Evolutionary conservation across 2,113 vertebrate genomes (phyloP), one percentile per base, ranked within the genome.

Genomic region (Salvelinus namaycush): DNA sequence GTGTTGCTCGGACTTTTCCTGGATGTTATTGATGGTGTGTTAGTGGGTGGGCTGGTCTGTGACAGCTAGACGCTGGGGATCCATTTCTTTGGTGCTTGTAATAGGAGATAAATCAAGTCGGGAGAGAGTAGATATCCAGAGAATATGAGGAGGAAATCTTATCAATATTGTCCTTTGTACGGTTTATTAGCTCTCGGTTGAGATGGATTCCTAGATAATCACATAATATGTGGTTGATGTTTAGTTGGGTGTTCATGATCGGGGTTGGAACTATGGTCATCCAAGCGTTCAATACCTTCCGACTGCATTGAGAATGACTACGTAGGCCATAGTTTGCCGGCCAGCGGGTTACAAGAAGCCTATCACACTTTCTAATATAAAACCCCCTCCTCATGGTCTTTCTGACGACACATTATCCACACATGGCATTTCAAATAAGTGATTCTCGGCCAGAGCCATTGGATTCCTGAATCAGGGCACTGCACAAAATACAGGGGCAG

Each of bases 51-150:
- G 66, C 14, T 77, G 75, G n/a, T 44, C 67, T 74, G 82, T 80
- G 75, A 76, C 79, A 75, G 74, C 80, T 70, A 59, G 67, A 27
- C 74, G 51, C 60, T 75, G 72, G 79, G 80, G 71, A 83, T 54
- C 51, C 14, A 54, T 54, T 83, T 74, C 81, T 74, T 81, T 72
- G 70, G 78, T 49, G 68, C 75, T 77, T 81, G 77, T n/a, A 76
- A 81, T 31, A 69, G 16, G 20, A 20, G 31, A 12, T 31, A 69
- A 31, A 27, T 31, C 12, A 16, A 39, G 20, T 16, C 20, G 16
- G 34, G 20, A 31, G 67, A 31, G 18, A 27, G 12, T 27, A 44
- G 67, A 22, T 27, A 16, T 1, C 20, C 5, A 5, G 67, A 18
- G 65, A 67, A 67, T 9, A 44, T 44, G 39, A 44, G 9, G 9